Conservation (phyloP, 2,797 vertebrate genomes). For the Aldrovandia affinis region DNA sequence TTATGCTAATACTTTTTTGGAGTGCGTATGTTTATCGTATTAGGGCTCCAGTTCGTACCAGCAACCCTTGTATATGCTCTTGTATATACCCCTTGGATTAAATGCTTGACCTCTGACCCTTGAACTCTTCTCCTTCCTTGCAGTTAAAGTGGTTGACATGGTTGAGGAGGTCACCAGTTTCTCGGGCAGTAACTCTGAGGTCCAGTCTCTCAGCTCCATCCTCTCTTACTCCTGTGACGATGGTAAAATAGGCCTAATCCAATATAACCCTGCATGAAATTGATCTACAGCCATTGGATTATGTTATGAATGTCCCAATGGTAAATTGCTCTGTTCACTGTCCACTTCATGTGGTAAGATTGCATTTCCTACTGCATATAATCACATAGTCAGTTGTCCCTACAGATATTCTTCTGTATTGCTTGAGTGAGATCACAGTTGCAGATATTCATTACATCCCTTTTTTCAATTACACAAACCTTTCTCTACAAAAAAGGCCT, state of each 20-base stretch:
- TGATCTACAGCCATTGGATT: constrained; percentile 39
- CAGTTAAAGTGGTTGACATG: constrained; percentile 76
- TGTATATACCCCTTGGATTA: not conserved
- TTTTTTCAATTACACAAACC: not conserved
- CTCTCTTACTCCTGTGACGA: constrained; percentile 92
- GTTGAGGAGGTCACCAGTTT: constrained; percentile 82
- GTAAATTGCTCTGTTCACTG: not conserved
- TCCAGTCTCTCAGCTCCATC: constrained; percentile 88
- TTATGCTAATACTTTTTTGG: too few species aligned
- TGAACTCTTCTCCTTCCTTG: constrained; percentile 9
- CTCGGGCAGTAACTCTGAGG: constrained; percentile 89
- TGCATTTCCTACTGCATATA: not conserved
- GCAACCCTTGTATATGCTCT: not conserved
- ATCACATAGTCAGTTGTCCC: not conserved
- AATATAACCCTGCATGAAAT: constrained; percentile 15
- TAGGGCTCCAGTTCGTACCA: too few species aligned
- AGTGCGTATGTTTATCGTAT: too few species aligned
- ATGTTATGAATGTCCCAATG: not conserved
- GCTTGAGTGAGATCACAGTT: not conserved
- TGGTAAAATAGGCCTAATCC: constrained; percentile 74
- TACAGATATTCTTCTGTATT: constrained; percentile 32
- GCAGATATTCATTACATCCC: too few species aligned
- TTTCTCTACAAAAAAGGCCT: not conserved
- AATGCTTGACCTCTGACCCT: not conserved
- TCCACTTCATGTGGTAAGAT: too few species aligned